Percentiles rank a stretch among this genome's conserved stretches.
These are phyloP conservation scores for Corythaixoides concolor DNA, from an alignment of 2,113 vertebrate genomes.

Conservation along the genomic window DNA sequence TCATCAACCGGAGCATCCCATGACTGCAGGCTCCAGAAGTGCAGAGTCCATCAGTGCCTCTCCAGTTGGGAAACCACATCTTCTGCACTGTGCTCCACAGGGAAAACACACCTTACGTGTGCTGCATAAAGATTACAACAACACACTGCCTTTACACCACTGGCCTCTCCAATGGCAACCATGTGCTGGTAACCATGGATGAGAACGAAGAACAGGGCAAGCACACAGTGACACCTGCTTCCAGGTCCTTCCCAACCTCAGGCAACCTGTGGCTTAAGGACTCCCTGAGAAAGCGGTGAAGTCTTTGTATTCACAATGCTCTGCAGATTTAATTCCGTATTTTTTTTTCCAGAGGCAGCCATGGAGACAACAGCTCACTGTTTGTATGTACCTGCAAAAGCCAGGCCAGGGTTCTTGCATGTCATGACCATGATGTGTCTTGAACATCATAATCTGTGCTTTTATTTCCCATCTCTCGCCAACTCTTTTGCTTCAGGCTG, in stretches of 20 bases:
- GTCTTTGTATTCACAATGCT: background rate
- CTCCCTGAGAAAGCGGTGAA: background rate
- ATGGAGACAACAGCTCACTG: background rate
- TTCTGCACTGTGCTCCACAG: too few species aligned
- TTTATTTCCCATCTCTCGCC: background rate
- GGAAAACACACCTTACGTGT: too few species aligned
- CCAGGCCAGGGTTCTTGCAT: background rate
- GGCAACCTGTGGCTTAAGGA: background rate
- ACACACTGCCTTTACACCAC: too few species aligned
- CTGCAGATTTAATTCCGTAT: background rate
- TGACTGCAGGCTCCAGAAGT: background rate
- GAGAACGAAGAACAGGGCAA: background rate
- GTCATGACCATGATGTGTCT: background rate
- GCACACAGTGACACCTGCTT: background rate
- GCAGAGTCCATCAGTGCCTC: background rate
- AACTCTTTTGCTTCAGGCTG: background rate
- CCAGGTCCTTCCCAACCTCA: background rate
- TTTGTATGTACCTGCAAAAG: background rate
- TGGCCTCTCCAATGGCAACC: background rate
- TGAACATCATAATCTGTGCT: background rate
- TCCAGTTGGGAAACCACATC: background rate
- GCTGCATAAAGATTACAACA: too few species aligned
- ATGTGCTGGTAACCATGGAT: background rate
- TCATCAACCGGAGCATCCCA: background rate
- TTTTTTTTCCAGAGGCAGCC: background rate